Evolutionary conservation across 2,888 invertebrate species (phyloP), one percentile per base, ranked within the genome.

Genomic region (Stenotaenia linearis): DNA sequence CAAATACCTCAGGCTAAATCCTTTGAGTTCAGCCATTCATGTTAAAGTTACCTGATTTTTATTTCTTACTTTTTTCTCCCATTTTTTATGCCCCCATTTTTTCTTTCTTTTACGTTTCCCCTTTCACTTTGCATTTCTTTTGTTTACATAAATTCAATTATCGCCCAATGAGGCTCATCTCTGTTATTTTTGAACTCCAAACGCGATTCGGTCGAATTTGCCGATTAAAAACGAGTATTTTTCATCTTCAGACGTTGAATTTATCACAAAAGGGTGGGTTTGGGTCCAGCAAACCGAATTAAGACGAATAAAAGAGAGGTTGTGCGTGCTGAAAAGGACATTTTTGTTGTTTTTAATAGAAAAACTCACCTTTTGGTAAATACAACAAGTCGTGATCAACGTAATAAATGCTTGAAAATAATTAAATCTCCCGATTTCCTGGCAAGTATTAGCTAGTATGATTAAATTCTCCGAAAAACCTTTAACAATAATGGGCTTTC

Each of bases 1-100:
- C 69, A 69, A 25, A 69, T 69, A 69, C 69, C 69, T 69, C 69
- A n/a, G 69, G 69, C 69, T 69, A 69, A 69, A 69, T 69, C 69
- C 69, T 69, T 69, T 69, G 25, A 28, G 12, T 69, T 69, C 69
- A 69, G 25, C 69, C 69, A 69, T 69, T 69, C 69, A 69, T 69
- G 50, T 50, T 50, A 18, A 23, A 23, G 1, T n/a, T 4, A 10
- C 25, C 28, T 12, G 1, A 15, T 25, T 25, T n/a, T 18, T 3
- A 15, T 50, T 50, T 25, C 7, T 18, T 3, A 15, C 18, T 50
- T 1, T 50, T 50, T 50, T 5, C 21, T n/a, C 1, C n/a, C 50
- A 50, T n/a, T 50, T n/a, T n/a, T 7, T 7, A 18, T 18, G 18
- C 50, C n/a, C n/a, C n/a, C 40, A 40, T n/a, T 50, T 50, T 50